Conservation (phyloP, 2,113 vertebrate species). For the Lepus europaeus region DNA sequence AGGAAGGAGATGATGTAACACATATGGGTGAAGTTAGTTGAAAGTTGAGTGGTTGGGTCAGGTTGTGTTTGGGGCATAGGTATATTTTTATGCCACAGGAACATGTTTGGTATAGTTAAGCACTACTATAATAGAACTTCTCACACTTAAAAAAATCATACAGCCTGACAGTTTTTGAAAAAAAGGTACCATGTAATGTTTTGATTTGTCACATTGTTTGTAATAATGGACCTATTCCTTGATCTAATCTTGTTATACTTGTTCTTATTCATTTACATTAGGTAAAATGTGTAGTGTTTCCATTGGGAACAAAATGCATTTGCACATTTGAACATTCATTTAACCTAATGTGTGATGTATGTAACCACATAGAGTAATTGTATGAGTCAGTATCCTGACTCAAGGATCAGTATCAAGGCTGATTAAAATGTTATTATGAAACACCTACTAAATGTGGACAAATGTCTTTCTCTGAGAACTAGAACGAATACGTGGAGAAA, state of each 20-base stretch:
- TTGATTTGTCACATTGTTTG: not conserved
- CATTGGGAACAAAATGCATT: not conserved
- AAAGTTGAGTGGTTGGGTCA: not conserved
- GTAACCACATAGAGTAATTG: not conserved
- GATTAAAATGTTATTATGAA: not conserved
- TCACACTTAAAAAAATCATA: not conserved
- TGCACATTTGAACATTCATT: constrained; percentile 1
- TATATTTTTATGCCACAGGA: not conserved
- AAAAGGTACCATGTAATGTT: not conserved
- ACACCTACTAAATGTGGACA: not conserved
- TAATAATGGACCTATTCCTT: not conserved
- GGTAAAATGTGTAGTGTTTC: not conserved
- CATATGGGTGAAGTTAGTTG: not conserved
- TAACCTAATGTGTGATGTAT: not conserved
- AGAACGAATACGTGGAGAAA: not conserved
- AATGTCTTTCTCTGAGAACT: not conserved
- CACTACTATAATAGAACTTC: not conserved
- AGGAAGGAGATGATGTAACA: not conserved
- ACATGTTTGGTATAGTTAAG: not conserved
- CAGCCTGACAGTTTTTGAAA: not conserved
- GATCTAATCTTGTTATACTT: not conserved
- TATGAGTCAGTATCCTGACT: not conserved
- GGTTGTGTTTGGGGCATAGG: not conserved
- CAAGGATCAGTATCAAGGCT: not conserved
- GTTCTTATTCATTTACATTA: not conserved